phyloP scores from a whole-genome alignment of 2,113 vertebrate genomes.

The Pardalotus punctatus region DNA sequence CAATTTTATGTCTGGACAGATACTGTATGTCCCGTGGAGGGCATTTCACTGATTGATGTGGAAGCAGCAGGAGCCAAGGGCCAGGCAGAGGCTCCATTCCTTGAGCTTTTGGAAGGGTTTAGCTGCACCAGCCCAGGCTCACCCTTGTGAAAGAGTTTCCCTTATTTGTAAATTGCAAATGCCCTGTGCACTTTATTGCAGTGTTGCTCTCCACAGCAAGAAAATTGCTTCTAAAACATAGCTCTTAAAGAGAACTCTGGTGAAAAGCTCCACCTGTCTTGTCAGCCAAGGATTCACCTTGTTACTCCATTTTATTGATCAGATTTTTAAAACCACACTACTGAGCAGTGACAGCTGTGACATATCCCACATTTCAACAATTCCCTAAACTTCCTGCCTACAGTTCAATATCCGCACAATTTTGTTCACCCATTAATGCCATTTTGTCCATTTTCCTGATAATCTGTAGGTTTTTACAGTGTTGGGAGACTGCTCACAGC shows the following conservation, averaged over 20 bases:
- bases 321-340: not conserved
- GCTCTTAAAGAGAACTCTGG: not conserved
- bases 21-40: fast-evolving
- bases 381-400: not conserved
- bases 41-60: not conserved
- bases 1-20: not conserved
- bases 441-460: not conserved
- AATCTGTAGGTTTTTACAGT: not conserved
- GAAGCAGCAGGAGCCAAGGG: not conserved
- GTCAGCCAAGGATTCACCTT: not conserved
- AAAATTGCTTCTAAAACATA: not conserved
- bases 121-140: not conserved
- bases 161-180: not conserved
- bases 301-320: not conserved
- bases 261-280: not conserved
- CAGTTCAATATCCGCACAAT: fast-evolving
- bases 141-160: not conserved
- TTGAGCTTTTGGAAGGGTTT: not conserved
- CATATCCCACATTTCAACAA: not conserved
- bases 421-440: not conserved
- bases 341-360: not conserved
- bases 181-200: not conserved
- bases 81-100: not conserved
- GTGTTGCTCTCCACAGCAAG: fast-evolving
- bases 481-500: not conserved